These are phyloP conservation scores for Alectoris magna DNA, from an alignment of 2,797 vertebrate genomes.

Conservation along the genomic window DNA sequence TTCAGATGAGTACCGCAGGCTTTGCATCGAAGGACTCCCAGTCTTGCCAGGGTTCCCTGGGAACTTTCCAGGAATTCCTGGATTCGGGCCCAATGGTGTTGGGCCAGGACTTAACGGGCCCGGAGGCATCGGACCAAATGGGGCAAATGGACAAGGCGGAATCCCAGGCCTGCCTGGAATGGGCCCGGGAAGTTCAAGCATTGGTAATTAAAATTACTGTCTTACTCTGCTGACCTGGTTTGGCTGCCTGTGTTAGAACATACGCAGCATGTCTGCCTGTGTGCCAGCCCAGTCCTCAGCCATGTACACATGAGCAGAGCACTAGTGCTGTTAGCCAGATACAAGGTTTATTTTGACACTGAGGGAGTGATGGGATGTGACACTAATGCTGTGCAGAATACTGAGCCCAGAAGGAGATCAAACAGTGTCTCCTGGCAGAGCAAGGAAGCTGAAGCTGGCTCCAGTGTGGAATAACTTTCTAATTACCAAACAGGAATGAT, in stretches of 20 bases:
- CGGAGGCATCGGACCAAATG: conserved; percentile 53
- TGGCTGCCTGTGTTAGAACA: neutral
- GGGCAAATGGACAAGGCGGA: conserved; percentile 66
- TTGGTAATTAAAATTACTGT: conserved; percentile 56
- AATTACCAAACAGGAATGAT: neutral
- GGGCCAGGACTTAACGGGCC: conserved; percentile 68
- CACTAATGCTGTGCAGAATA: neutral
- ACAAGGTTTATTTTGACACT: neutral
- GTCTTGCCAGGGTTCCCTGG: conserved; percentile 68
- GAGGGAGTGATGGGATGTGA: neutral
- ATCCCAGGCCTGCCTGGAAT: conserved; percentile 77
- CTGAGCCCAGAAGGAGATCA: conserved; percentile 52
- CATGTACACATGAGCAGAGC: neutral
- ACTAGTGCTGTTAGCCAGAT: neutral
- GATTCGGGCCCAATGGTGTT: conserved; percentile 55
- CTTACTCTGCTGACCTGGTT: neutral
- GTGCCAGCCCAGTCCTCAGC: neutral
- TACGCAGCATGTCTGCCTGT: neutral
- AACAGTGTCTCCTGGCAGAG: conserved; percentile 37
- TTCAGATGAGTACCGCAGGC: conserved; percentile 88
- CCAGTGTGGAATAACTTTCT: neutral
- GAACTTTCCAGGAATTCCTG: conserved; percentile 64
- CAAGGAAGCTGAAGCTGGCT: neutral
- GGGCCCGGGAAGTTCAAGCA: conserved; percentile 70
- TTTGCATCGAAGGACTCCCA: conserved; percentile 88